Evolutionary conservation across 2,888 invertebrate genomes (phyloP), one percentile per base, ranked within the genome.

Genomic region (Philonicus albiceps): DNA sequence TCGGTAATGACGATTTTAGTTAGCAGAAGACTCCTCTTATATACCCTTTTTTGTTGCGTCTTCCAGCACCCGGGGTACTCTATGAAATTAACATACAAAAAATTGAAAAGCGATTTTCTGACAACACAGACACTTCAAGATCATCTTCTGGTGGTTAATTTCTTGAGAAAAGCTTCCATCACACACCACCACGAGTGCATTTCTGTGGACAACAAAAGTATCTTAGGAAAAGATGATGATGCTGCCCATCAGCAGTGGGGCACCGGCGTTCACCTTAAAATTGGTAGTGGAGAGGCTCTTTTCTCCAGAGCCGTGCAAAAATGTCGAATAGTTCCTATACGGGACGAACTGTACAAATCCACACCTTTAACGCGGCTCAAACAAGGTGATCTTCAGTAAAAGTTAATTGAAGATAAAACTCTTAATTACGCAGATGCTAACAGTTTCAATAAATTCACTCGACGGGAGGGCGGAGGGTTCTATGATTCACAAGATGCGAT

Each of bases 1-100:
- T 86, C 49, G 75, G 81, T 78, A 87, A 87, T 88, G 88, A 86
- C 76, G 78, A 43, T 74, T 85, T 37, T 72, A 22, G 81, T 31
- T 76, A 81, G 81, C 72, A 73, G 88, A 85, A 84, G 86, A 43
- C 80, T 76, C 75, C 73, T 86, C 86, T 87, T 88, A 88, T 88
- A 88, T 88, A 88, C 88, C 87, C 87, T 88, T 88, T 88, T 88
- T 86, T 87, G 81, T 86, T 78, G 64, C 40, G 55, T 84, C 64
- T 78, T 13, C 55, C 27, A 73, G 84, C 40, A 37, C 40, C 27
- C 43, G 73, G 84, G 73, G 84, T 73, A 40, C 78, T 86, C 19
- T 78, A 78, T 72, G 81, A 74, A 53, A 84, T 74, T 55, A 86
- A 83, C 80, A 87, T 74, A 64, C 55, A 74, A 37, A 83, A 72